Conservation (phyloP, 2,888 invertebrate species). For the Heliothis peltigera region DNA sequence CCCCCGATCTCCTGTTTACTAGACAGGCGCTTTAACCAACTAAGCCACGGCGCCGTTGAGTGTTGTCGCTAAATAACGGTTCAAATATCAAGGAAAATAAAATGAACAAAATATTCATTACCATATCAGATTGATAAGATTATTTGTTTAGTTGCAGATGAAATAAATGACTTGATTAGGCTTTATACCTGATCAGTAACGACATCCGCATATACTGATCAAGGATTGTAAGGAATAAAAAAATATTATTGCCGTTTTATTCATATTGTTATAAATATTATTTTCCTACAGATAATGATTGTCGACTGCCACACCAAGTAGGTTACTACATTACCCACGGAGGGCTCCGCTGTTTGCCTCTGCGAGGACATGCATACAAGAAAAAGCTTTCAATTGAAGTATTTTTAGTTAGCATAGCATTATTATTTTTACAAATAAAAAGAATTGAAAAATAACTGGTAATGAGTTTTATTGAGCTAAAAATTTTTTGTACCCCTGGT, state of each 20-base stretch:
- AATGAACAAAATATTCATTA: neutral
- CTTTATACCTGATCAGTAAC: neutral
- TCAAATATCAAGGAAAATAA: constrained; percentile 29
- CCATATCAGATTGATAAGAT: neutral
- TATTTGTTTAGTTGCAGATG: neutral
- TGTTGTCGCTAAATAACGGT: constrained; percentile 61
- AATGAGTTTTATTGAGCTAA: constrained; percentile 36
- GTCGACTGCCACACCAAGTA: constrained; percentile 92
- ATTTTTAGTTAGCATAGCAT: constrained; percentile 45
- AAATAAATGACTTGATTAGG: neutral
- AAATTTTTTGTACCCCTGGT: constrained; percentile 90
- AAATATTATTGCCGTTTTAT: too few species aligned
- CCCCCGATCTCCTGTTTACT: constrained; percentile 90
- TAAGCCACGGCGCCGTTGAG: constrained; percentile 88
- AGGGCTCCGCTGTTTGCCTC: constrained; percentile 84
- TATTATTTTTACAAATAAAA: constrained; percentile 66
- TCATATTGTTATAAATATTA: neutral
- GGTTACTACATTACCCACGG: constrained; percentile 87
- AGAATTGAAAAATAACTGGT: constrained; percentile 47
- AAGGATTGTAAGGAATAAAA: too few species aligned
- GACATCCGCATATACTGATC: too few species aligned
- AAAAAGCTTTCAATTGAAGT: constrained; percentile 22
- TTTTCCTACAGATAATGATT: constrained; percentile 90
- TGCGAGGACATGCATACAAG: constrained; percentile 70
- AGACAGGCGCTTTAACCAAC: constrained; percentile 90